Percentiles rank a stretch among this genome's conserved stretches.
These are phyloP conservation scores for Pseudochromis fuscus DNA, from an alignment of 2,797 vertebrate genomes.

Conservation along the genomic window DNA sequence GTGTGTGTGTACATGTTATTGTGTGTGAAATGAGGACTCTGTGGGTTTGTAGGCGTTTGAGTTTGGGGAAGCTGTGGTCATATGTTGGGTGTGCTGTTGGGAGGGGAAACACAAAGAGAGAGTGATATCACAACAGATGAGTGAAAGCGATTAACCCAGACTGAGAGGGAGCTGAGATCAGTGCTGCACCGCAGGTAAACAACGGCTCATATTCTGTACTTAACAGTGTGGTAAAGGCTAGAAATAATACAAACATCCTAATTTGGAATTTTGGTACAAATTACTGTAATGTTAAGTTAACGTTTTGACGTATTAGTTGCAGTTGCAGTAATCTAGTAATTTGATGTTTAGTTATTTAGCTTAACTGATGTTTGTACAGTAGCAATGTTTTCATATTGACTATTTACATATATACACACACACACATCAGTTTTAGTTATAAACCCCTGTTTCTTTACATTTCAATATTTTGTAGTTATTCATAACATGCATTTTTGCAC, in stretches of 20 bases:
- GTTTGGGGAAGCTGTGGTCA: slow-evolving; percentile 75
- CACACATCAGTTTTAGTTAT: too few species aligned
- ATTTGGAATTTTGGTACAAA: too few species aligned
- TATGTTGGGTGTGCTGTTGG: background rate
- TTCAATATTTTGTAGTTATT: too few species aligned
- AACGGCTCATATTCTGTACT: background rate
- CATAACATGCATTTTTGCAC: too few species aligned
- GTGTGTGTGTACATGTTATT: background rate
- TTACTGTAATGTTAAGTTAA: too few species aligned
- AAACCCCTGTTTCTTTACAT: too few species aligned
- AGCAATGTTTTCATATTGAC: too few species aligned
- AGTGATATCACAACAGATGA: slow-evolving; percentile 1
- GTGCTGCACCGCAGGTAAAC: slow-evolving; percentile 51
- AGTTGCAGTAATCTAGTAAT: too few species aligned
- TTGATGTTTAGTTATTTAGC: too few species aligned
- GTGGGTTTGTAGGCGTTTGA: slow-evolving; percentile 32
- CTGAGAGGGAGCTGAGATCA: background rate
- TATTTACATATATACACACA: too few species aligned
- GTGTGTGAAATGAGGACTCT: slow-evolving; percentile 12
- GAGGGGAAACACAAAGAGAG: slow-evolving; percentile 1
- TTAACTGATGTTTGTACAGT: too few species aligned
- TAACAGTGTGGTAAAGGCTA: background rate
- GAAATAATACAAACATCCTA: background rate
- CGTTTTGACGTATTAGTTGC: too few species aligned
- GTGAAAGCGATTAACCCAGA: background rate